Percentiles rank a stretch among this genome's conserved stretches.
phyloP scores from a whole-genome alignment of 2,888 invertebrate genomes.

The Lamellibrachia columna region DNA sequence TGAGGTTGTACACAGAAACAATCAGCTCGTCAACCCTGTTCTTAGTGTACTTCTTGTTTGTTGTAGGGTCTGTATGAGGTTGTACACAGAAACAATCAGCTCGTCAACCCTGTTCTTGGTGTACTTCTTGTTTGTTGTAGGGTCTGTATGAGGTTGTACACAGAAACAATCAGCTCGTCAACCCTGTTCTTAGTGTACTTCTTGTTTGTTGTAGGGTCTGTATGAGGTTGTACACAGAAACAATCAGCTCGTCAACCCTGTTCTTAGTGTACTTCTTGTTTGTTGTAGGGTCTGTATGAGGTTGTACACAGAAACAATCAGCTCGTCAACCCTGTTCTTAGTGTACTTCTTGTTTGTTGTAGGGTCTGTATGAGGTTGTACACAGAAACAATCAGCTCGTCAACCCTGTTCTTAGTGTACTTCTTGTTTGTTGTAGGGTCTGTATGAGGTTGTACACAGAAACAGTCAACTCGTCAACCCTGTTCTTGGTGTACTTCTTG shows the following conservation, averaged over 20 bases:
- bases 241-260: not conserved
- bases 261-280: constrained; percentile 21
- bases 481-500: constrained; percentile 25
- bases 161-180: constrained; percentile 49
- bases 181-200: constrained; percentile 26
- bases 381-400: constrained; percentile 56
- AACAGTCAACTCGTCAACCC: constrained; percentile 19
- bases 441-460: constrained; percentile 72
- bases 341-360: constrained; percentile 30
- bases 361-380: constrained; percentile 70
- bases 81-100: constrained; percentile 63
- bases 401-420: constrained; percentile 19
- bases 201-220: constrained; percentile 57
- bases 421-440: constrained; percentile 36
- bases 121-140: constrained; percentile 27
- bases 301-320: constrained; percentile 67
- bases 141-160: constrained; percentile 71
- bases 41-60: constrained; percentile 28
- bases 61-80: constrained; percentile 69
- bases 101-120: not conserved
- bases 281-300: constrained; percentile 67
- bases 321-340: constrained; percentile 5
- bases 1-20: constrained; percentile 69
- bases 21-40: not conserved
- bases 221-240: constrained; percentile 71